Percentiles rank a stretch among this genome's conserved stretches.
Conservation (phyloP, 2,888 invertebrate genomes). For the Dynastes tityus region DNA sequence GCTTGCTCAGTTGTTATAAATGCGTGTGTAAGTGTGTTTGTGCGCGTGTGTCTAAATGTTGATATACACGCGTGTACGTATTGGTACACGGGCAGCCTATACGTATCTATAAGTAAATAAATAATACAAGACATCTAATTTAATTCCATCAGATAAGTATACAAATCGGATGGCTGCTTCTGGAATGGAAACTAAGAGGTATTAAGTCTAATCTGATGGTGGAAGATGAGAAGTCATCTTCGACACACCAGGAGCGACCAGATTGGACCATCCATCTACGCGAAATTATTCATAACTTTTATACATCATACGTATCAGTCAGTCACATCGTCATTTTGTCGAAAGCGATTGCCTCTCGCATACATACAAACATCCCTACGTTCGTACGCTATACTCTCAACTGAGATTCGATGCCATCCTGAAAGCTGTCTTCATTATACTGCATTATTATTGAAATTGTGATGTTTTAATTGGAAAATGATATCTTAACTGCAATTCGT, state of each 20-base stretch:
- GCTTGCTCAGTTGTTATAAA: not conserved
- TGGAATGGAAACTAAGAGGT: conserved; percentile 61
- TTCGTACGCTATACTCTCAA: conserved; percentile 6
- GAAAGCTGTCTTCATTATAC: conserved; percentile 40
- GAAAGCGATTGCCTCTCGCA: conserved; percentile 48
- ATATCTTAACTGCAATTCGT: conserved; percentile 15
- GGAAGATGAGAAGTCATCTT: conserved; percentile 62
- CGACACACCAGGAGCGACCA: conserved; percentile 61
- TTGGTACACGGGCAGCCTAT: conserved; percentile 17
- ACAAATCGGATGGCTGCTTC: conserved; percentile 58
- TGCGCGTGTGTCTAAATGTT: not conserved
- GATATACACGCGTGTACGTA: not conserved
- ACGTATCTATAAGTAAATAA: conserved; percentile 53
- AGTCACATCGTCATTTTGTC: conserved; percentile 49
- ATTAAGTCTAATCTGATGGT: conserved; percentile 66
- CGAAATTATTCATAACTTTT: conserved; percentile 67
- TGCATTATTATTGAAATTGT: conserved; percentile 49
- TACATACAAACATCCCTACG: too few species aligned
- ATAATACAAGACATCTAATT: conserved; percentile 58
- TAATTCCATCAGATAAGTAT: conserved; percentile 58
- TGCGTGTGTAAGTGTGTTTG: not conserved
- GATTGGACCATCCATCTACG: conserved; percentile 67
- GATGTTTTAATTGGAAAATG: conserved; percentile 48
- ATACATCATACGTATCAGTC: conserved; percentile 50
- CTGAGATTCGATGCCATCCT: conserved; percentile 39